Conservation (phyloP, 2,888 invertebrate genomes). For the Nematopogon swammerdamellus region DNA sequence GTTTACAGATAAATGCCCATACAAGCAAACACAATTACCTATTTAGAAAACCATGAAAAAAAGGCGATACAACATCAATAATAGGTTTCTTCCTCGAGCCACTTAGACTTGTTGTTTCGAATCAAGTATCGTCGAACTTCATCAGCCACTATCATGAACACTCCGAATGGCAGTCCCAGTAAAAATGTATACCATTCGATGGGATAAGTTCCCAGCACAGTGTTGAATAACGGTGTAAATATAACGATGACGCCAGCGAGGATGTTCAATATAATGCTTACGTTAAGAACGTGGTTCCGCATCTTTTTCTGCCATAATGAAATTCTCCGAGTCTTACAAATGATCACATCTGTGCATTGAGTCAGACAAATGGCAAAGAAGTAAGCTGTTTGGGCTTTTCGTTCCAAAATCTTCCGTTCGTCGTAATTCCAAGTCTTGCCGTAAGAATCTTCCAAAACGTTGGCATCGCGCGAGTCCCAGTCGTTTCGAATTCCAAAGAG, state of each 20-base stretch:
- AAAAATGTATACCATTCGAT: slow-evolving; percentile 68
- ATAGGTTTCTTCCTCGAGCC: slow-evolving; percentile 73
- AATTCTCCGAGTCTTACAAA: slow-evolving; percentile 74
- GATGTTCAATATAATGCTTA: slow-evolving; percentile 61
- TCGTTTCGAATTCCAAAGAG: slow-evolving; percentile 65
- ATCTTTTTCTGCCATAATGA: slow-evolving; percentile 75
- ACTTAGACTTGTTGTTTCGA: slow-evolving; percentile 63
- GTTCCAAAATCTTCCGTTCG: slow-evolving; percentile 66
- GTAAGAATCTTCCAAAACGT: slow-evolving; percentile 66
- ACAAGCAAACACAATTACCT: too few species aligned
- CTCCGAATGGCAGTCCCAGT: slow-evolving; percentile 68
- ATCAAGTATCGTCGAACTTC: slow-evolving; percentile 69
- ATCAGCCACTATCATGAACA: slow-evolving; percentile 72
- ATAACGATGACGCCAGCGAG: slow-evolving; percentile 63
- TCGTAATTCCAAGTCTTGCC: slow-evolving; percentile 71
- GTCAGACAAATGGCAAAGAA: slow-evolving; percentile 75
- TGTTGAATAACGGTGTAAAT: slow-evolving; percentile 66
- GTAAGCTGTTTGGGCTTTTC: slow-evolving; percentile 75
- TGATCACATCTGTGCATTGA: slow-evolving; percentile 74
- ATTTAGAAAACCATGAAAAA: too few species aligned
- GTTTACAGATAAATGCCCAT: too few species aligned
- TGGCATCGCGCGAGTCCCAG: slow-evolving; percentile 67
- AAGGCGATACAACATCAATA: slow-evolving; percentile 48
- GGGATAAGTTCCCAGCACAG: slow-evolving; percentile 66
- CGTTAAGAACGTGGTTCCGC: slow-evolving; percentile 63